Percentiles rank a stretch among this genome's conserved stretches.
Evolutionary conservation across 2,113 vertebrate genomes (phyloP).

Genomic region (Clinocottus analis): DNA sequence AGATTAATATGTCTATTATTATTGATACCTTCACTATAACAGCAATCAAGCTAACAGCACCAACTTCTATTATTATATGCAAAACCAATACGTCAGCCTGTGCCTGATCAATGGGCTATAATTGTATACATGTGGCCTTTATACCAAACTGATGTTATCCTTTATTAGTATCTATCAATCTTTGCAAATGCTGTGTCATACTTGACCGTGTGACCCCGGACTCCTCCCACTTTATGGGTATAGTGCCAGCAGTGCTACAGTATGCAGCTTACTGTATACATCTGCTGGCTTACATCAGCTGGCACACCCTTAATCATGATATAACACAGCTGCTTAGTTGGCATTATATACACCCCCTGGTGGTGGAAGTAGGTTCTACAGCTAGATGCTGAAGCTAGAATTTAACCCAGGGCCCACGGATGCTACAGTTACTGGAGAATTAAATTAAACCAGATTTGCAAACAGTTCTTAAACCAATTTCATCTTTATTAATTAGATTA

Average conservation of each 20-base stretch:
- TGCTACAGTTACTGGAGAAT: not conserved
- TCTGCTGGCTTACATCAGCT: slow-evolving; percentile 45
- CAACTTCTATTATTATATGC: not conserved
- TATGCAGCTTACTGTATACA: slow-evolving; percentile 26
- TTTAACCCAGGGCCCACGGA: not conserved
- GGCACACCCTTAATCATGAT: slow-evolving; percentile 29
- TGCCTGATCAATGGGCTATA: not conserved
- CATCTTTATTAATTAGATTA: slow-evolving; percentile 2
- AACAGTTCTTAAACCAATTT: not conserved
- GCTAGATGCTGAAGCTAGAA: not conserved
- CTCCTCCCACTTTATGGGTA: slow-evolving; percentile 4
- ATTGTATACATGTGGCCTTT: not conserved
- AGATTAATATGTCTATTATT: not conserved
- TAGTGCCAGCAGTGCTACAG: slow-evolving; percentile 34
- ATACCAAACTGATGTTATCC: not conserved
- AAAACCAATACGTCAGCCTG: not conserved
- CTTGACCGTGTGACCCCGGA: slow-evolving; percentile 35
- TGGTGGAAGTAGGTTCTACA: slow-evolving; percentile 29
- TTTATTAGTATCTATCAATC: not conserved
- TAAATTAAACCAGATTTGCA: not conserved
- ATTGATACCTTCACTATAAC: not conserved
- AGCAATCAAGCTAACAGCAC: not conserved
- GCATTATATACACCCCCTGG: slow-evolving; percentile 12
- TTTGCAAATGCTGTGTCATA: not conserved
- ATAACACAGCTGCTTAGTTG: slow-evolving; percentile 2